Conservation (phyloP, 2,797 vertebrate genomes). For the Channallabes apus region DNA sequence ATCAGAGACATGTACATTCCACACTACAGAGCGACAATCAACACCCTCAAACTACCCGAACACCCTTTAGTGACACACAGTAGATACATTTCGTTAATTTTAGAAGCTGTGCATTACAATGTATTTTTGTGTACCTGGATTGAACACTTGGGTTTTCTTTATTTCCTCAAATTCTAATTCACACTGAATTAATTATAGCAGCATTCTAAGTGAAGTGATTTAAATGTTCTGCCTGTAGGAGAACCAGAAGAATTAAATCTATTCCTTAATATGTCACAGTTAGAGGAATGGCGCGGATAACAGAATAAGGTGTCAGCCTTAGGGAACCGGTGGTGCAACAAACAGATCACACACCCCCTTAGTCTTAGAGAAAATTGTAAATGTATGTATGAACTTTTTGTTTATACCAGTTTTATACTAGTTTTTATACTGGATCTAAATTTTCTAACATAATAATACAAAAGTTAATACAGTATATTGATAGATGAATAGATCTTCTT, state of each 20-base stretch:
- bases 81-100: neutral
- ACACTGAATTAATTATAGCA: neutral
- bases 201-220: constrained; percentile 22
- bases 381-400: neutral
- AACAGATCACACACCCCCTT: constrained; percentile 17
- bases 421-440: neutral
- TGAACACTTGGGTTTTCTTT: neutral
- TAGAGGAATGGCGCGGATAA: constrained; percentile 31
- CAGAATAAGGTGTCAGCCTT: constrained; percentile 35
- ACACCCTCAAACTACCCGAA: neutral
- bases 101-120: constrained; percentile 10
- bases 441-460: neutral
- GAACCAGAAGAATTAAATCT: constrained; percentile 42
- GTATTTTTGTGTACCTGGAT: constrained; percentile 7
- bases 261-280: constrained; percentile 28
- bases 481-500: too few species aligned
- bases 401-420: neutral
- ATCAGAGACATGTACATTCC: neutral
- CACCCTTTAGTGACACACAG: too few species aligned
- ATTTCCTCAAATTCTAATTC: neutral
- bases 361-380: neutral
- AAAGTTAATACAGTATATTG: neutral
- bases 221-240: constrained; percentile 24
- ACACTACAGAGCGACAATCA: neutral
- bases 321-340: constrained; percentile 27